These are phyloP conservation scores for Platycheirus albimanus DNA, from an alignment of 2,888 invertebrate species.

Conservation along the genomic window DNA sequence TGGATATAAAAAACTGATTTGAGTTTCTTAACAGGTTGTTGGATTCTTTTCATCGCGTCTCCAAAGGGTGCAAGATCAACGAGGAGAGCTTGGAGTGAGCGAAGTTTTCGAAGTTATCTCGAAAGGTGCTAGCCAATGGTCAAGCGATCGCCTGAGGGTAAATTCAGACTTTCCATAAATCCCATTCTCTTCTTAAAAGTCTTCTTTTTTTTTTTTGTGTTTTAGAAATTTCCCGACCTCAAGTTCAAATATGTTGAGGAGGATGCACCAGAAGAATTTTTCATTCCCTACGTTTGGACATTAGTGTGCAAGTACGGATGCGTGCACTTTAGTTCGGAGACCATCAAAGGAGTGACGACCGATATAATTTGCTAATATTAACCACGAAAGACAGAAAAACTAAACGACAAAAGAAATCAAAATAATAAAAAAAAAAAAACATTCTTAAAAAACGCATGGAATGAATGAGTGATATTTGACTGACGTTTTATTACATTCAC, in stretches of 20 bases:
- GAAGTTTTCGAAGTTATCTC: slow-evolving; percentile 95
- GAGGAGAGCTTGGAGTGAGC: slow-evolving; percentile 90
- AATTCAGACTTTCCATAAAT: slow-evolving; percentile 59
- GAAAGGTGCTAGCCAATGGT: slow-evolving; percentile 96
- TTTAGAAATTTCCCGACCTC: slow-evolving; percentile 98
- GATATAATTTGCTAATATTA: slow-evolving; percentile 82
- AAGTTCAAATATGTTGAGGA: slow-evolving; percentile 99
- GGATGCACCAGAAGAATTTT: slow-evolving; percentile 99
- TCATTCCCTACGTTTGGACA: slow-evolving; percentile 99
- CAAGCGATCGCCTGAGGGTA: slow-evolving; percentile 95
- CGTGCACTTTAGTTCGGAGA: slow-evolving; percentile 82
- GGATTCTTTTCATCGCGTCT: slow-evolving; percentile 86
- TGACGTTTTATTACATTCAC: slow-evolving; percentile 67
- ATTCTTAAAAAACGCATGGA: slow-evolving; percentile 54
- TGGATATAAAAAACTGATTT: background rate
- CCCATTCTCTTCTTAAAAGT: background rate
- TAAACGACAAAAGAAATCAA: slow-evolving; percentile 3
- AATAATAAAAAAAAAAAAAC: slow-evolving; percentile 33
- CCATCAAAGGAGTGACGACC: slow-evolving; percentile 81
- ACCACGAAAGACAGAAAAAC: slow-evolving; percentile 19
- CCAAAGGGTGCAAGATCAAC: slow-evolving; percentile 86
- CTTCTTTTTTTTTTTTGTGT: slow-evolving; percentile 77
- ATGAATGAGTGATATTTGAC: slow-evolving; percentile 71
- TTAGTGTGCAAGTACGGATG: slow-evolving; percentile 88
- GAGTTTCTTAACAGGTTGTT: slow-evolving; percentile 83